Conservation (phyloP, 2,113 vertebrate genomes). For the Ia io region DNA sequence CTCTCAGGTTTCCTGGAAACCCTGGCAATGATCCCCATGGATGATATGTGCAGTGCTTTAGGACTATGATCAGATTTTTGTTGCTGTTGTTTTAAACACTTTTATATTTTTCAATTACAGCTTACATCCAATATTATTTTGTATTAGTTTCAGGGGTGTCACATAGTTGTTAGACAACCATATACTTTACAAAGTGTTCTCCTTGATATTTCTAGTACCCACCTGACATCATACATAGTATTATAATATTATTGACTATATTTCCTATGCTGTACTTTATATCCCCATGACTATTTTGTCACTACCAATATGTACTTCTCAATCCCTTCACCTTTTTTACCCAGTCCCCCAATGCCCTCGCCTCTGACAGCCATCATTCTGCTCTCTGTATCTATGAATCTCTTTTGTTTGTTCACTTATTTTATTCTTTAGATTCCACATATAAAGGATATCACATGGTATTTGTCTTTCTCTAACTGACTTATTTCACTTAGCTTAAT, state of each 20-base stretch:
- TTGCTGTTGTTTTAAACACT: not conserved
- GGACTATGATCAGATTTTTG: not conserved
- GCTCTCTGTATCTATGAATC: not conserved
- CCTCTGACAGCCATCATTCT: not conserved
- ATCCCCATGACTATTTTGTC: not conserved
- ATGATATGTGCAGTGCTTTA: not conserved
- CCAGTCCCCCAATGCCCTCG: not conserved
- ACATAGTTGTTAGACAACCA: not conserved
- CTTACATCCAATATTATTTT: not conserved
- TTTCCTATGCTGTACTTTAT: not conserved
- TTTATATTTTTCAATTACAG: not conserved
- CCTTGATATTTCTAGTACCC: not conserved
- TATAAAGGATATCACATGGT: not conserved
- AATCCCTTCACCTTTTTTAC: not conserved
- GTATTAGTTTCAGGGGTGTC: not conserved
- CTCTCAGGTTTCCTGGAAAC: not conserved
- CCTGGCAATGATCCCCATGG: not conserved
- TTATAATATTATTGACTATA: not conserved
- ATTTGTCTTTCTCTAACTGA: not conserved
- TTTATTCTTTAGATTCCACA: not conserved
- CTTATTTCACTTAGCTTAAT: not conserved
- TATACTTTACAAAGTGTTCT: not conserved
- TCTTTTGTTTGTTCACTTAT: not conserved
- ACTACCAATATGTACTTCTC: not conserved
- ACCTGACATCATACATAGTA: not conserved